Conservation (phyloP, 2,113 vertebrate species). For the Boleophthalmus pectinirostris region DNA sequence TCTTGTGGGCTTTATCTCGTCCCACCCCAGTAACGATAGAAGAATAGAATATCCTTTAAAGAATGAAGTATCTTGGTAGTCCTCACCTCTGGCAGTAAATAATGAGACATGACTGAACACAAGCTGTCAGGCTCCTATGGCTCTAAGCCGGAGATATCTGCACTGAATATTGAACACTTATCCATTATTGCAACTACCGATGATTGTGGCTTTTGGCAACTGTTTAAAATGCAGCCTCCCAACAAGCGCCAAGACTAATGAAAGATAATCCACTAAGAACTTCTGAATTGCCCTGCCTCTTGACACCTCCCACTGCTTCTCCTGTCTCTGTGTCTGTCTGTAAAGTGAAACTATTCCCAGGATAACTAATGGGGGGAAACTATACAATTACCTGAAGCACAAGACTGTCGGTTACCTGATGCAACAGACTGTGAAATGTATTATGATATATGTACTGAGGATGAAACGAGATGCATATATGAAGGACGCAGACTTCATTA, state of each 20-base stretch:
- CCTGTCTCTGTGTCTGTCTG: conserved; percentile 1
- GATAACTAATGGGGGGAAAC: conserved; percentile 43
- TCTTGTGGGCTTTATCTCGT: not conserved
- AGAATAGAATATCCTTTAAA: not conserved
- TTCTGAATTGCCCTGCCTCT: conserved; percentile 15
- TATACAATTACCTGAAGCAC: conserved; percentile 48
- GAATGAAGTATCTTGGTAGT: not conserved
- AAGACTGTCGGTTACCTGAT: conserved; percentile 8
- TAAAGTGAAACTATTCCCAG: conserved; percentile 41
- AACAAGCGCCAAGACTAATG: conserved; percentile 60
- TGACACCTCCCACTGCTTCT: conserved; percentile 9
- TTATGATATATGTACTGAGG: conserved; percentile 23
- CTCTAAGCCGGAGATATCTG: conserved; percentile 64
- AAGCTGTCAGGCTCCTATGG: conserved; percentile 49
- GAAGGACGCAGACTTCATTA: conserved; percentile 4
- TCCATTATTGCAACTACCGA: conserved; percentile 53
- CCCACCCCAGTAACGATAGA: not conserved
- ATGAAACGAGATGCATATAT: not conserved
- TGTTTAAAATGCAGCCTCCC: conserved; percentile 66
- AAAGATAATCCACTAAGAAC: conserved; percentile 66
- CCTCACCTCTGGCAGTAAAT: conserved; percentile 14
- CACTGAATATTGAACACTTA: conserved; percentile 62
- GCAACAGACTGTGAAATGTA: conserved; percentile 35
- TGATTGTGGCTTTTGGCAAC: conserved; percentile 41
- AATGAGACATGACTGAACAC: conserved; percentile 37